A percentile compares a stretch with the other conserved stretches of the same genome.
Evolutionary conservation across 2,113 vertebrate genomes (phyloP).

Genomic region (Glaucidium brasilianum): DNA sequence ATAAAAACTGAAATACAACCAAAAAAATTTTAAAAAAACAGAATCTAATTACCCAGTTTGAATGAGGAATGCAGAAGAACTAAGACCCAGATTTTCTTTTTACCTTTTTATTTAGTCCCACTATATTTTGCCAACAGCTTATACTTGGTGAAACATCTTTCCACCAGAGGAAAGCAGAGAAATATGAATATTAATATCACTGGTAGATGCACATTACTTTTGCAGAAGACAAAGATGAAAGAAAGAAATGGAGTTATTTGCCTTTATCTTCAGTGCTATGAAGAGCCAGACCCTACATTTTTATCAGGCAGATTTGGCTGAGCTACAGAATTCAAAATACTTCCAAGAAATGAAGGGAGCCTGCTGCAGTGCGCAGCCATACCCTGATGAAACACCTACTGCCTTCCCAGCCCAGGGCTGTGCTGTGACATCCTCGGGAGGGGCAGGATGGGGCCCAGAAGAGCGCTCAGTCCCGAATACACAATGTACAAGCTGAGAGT

Average conservation of each 20-base stretch:
- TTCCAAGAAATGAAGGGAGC: not conserved
- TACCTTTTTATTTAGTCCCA: not conserved
- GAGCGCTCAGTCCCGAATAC: fast-evolving
- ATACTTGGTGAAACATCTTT: not conserved
- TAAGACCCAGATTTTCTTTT: not conserved
- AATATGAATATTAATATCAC: slow-evolving; percentile 12
- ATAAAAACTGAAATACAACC: not conserved
- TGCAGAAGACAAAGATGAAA: slow-evolving; percentile 31
- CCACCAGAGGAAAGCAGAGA: not conserved
- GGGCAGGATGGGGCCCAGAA: not conserved
- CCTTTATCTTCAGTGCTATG: not conserved
- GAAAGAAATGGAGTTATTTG: not conserved
- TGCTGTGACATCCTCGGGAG: not conserved
- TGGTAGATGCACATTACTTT: not conserved
- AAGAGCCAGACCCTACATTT: not conserved
- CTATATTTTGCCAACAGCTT: not conserved
- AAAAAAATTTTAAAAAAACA: not conserved
- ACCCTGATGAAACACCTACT: fast-evolving
- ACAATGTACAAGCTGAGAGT: too few species aligned
- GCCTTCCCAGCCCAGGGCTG: not conserved
- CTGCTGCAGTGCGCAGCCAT: fast-evolving
- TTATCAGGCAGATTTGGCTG: not conserved
- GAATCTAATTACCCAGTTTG: not conserved
- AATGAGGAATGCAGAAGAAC: not conserved
- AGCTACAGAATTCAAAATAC: not conserved